Evolutionary conservation across 2,797 vertebrate species (phyloP).

Genomic region (Hafferia zeledoni): DNA sequence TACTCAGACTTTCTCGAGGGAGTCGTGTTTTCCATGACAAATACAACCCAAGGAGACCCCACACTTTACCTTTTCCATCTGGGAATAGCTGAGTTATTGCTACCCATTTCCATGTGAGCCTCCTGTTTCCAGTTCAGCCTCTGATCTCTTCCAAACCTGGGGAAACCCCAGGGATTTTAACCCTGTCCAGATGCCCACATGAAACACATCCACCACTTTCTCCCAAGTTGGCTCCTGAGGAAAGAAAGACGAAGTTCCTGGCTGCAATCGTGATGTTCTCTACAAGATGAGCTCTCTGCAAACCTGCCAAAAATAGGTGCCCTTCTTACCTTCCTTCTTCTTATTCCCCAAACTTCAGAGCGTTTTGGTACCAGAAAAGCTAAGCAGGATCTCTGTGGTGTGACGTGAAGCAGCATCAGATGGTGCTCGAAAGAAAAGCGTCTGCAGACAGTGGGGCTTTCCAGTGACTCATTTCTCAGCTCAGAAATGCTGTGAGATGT

Average conservation of each 20-base stretch:
- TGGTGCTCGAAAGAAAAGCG: neutral
- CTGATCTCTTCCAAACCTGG: neutral
- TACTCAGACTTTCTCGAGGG: too few relatives aligned
- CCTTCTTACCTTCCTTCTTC: neutral
- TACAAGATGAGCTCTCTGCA: neutral
- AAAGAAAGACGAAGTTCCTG: neutral
- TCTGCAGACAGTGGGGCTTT: constrained; percentile 41
- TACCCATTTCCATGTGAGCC: neutral
- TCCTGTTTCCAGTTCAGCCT: neutral
- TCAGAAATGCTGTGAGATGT: neutral
- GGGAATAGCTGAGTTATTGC: neutral
- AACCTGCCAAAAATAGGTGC: neutral
- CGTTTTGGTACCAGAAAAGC: neutral
- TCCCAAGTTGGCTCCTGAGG: neutral
- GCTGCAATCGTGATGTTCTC: neutral
- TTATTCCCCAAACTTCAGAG: neutral
- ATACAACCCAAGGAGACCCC: neutral
- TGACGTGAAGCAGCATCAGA: neutral
- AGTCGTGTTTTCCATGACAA: neutral
- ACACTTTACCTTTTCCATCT: neutral
- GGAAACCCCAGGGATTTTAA: neutral
- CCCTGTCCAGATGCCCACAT: neutral
- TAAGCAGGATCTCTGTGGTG: neutral
- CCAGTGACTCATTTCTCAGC: constrained; percentile 56
- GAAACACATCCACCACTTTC: neutral